These are phyloP conservation scores for Scleropages formosus DNA, from an alignment of 2,797 vertebrate genomes.

Conservation along the genomic window DNA sequence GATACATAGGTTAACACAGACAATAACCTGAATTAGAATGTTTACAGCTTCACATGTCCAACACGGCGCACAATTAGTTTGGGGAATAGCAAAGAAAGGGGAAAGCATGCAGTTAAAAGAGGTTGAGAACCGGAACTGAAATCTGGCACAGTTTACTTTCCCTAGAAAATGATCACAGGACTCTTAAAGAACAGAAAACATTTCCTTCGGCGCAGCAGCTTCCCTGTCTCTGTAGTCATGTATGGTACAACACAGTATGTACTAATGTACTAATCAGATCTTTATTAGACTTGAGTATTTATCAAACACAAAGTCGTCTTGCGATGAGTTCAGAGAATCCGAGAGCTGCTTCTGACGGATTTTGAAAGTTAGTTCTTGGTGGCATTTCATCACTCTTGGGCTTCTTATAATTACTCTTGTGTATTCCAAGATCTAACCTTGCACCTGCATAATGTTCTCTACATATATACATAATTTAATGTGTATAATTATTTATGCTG, in stretches of 20 bases:
- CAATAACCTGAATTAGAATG: constrained; percentile 90
- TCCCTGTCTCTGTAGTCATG: constrained; percentile 73
- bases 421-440: too few species aligned
- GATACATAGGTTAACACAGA: constrained; percentile 94
- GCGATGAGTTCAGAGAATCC: constrained; percentile 62
- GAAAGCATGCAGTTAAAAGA: constrained; percentile 85
- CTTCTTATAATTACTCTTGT: too few species aligned
- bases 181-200: constrained; percentile 58
- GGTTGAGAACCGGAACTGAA: constrained; percentile 71
- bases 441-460: too few species aligned
- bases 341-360: constrained; percentile 55
- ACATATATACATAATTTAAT: too few species aligned
- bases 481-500: too few species aligned
- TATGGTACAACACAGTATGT: constrained; percentile 80
- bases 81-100: constrained; percentile 73
- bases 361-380: background rate
- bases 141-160: constrained; percentile 78
- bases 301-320: constrained; percentile 61
- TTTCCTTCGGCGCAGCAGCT: constrained; percentile 65
- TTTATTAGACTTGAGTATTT: constrained; percentile 57
- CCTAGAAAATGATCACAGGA: constrained; percentile 77
- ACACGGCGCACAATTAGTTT: constrained; percentile 89
- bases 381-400: constrained; percentile 32
- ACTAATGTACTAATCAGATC: constrained; percentile 69
- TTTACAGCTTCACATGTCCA: constrained; percentile 93